These are phyloP conservation scores for Acrossocheilus wenchowensis DNA, from an alignment of 2,797 vertebrate species.

Conservation along the genomic window DNA sequence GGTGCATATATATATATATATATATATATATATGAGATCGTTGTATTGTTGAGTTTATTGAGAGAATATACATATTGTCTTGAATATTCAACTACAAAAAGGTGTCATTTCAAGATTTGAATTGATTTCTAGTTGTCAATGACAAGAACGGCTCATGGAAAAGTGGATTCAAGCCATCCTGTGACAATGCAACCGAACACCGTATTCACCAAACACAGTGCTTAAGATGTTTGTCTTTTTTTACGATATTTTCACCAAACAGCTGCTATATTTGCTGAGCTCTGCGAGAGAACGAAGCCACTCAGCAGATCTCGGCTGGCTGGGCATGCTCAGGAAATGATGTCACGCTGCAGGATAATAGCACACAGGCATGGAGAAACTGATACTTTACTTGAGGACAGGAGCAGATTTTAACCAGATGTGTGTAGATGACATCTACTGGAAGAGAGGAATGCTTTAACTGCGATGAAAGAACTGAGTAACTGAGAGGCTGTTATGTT, in stretches of 20 bases:
- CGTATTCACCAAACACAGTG: conserved; percentile 1
- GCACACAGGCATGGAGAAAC: conserved; percentile 14
- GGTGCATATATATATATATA: not conserved
- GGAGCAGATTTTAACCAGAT: conserved; percentile 45
- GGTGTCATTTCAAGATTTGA: not conserved
- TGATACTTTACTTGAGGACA: conserved; percentile 2
- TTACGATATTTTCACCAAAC: conserved; percentile 1
- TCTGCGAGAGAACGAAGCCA: conserved; percentile 5
- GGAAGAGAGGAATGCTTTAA: not conserved
- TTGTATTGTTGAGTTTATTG: conserved; percentile 6
- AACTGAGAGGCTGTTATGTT: not conserved
- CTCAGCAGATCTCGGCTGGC: conserved; percentile 36
- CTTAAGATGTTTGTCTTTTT: conserved; percentile 27
- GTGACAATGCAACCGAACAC: conserved; percentile 19
- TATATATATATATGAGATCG: not conserved
- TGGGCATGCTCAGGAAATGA: conserved; percentile 44
- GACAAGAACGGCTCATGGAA: not conserved
- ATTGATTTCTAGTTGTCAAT: not conserved
- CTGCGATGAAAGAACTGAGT: not conserved
- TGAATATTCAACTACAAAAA: not conserved
- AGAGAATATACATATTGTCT: not conserved
- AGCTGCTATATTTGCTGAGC: conserved; percentile 33
- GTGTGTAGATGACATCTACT: conserved; percentile 18
- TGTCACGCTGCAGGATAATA: conserved; percentile 2
- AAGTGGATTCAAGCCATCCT: conserved; percentile 33